Base-by-base conservation (phyloP, 2,888 invertebrate species). In the Lymantria dispar region DNA sequence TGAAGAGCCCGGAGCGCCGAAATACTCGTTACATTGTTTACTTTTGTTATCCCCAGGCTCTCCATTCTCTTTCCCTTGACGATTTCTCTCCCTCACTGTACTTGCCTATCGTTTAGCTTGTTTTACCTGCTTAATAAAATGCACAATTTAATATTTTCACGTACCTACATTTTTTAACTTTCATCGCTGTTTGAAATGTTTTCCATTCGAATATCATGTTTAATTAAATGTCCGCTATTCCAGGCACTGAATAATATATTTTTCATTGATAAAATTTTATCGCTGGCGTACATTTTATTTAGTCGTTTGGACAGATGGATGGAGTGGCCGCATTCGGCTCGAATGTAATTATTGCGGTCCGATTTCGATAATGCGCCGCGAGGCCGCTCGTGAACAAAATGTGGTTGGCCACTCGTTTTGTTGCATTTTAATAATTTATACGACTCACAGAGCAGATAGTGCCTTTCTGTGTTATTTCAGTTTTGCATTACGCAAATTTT, bases 341-440 rank as follows among this genome's bases (percentile, higher is more conserved):
- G 83, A 84, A 86, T 89, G 89, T 90, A 89, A 90, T 90, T 88
- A 88, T 81, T 85, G 88, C 81, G 86, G 88, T 85, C 78, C 83
- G 87, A 83, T 87, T 87, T 81, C 87, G 88, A 89, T 89, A 88
- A 88, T 88, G 83, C 80, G 80, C 78, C 69, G 78, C 82, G 85
- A 82, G 85, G 83, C 80, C 79, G 82, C 64, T 67, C 72, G 76
- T 76, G 81, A 73, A 76, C 83, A 68, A 81, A 87, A 85, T 87
- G 85, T 76, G 87, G 85, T 85, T 78, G 76, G 68, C 66, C 76
- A 75, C 77, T 85, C 83, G 83, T 81, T 85, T 80, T 82, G 80
- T 83, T 86, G 82, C 78, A 85, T 87, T 88, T 89, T 84, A 85
- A 88, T 88, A 83, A 87, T 87, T 82, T 83, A 87, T 86, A 76